Conservation (phyloP, 2,113 vertebrate species). For the Saccopteryx bilineata region DNA sequence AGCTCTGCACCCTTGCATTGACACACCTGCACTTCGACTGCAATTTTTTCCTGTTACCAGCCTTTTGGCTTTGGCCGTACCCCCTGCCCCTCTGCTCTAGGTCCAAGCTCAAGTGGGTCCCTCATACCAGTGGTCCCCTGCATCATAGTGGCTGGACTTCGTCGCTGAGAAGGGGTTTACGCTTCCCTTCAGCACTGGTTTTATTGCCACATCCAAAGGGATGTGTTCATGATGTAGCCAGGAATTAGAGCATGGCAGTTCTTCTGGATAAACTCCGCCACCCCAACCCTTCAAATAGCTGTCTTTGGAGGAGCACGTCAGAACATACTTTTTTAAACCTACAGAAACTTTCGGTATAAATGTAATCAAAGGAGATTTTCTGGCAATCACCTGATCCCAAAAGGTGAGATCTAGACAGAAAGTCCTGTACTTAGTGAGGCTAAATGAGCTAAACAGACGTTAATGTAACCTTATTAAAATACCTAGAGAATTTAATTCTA, state of each 20-base stretch:
- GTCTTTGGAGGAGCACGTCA: constrained; percentile 21
- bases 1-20: not conserved
- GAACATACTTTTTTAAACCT: constrained; percentile 38
- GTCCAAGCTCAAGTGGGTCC: not conserved
- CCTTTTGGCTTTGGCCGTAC: not conserved
- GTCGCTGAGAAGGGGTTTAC: not conserved
- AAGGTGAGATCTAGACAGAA: constrained; percentile 45
- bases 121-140: not conserved
- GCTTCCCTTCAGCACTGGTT: not conserved
- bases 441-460: constrained; percentile 58
- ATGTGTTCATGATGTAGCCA: not conserved
- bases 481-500: constrained; percentile 63
- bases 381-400: constrained; percentile 26
- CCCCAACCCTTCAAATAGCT: not conserved
- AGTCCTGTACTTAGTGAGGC: constrained; percentile 32
- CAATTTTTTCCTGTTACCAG: not conserved
- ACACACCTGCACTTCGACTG: not conserved
- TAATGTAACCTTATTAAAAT: constrained; percentile 56
- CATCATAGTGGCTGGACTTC: not conserved
- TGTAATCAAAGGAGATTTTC: constrained; percentile 65
- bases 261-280: not conserved
- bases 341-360: not conserved
- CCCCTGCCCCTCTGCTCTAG: not conserved
- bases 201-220: not conserved
- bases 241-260: not conserved